Percentiles rank a stretch among this genome's conserved stretches.
Evolutionary conservation across 2,888 invertebrate genomes (phyloP).

Genomic region (Microctonus hyperodae): DNA sequence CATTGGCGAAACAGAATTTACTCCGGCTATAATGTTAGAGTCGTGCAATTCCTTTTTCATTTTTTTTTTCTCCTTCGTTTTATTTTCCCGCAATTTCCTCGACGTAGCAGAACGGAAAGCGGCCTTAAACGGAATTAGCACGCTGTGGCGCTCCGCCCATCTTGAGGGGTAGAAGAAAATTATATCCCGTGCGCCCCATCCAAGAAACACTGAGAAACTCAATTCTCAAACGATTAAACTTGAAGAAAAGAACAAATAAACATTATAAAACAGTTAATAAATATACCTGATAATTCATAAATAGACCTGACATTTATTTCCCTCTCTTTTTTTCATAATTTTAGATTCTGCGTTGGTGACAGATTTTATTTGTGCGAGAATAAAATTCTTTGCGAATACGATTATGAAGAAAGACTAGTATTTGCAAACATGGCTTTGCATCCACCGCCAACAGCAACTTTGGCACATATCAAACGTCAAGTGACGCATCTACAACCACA

Average conservation of each 20-base stretch:
- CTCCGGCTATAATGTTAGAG: constrained; percentile 18
- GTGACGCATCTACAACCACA: constrained; percentile 72
- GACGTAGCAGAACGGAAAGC: constrained; percentile 53
- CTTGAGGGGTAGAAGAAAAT: constrained; percentile 26
- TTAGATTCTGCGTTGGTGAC: constrained; percentile 94
- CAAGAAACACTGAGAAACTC: not conserved
- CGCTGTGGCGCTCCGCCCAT: constrained; percentile 49
- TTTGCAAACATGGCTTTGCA: constrained; percentile 89
- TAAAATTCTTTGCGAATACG: constrained; percentile 93
- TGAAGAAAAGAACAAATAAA: not conserved
- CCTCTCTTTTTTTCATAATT: constrained; percentile 33
- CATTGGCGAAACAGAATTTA: constrained; percentile 24
- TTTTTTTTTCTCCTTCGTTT: constrained; percentile 39
- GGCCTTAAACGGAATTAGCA: constrained; percentile 57
- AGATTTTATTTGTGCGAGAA: constrained; percentile 92
- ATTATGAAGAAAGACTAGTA: constrained; percentile 90
- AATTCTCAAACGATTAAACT: constrained; percentile 3
- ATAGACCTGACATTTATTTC: not conserved
- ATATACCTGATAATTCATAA: too few species aligned
- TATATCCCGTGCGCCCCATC: not conserved
- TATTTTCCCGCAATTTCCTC: constrained; percentile 59
- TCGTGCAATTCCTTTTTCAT: constrained; percentile 31
- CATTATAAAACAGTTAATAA: not conserved
- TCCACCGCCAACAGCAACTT: constrained; percentile 72
- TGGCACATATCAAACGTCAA: constrained; percentile 86